These are phyloP conservation scores for Ceryle rudis DNA, from an alignment of 2,797 vertebrate genomes.

Conservation along the genomic window DNA sequence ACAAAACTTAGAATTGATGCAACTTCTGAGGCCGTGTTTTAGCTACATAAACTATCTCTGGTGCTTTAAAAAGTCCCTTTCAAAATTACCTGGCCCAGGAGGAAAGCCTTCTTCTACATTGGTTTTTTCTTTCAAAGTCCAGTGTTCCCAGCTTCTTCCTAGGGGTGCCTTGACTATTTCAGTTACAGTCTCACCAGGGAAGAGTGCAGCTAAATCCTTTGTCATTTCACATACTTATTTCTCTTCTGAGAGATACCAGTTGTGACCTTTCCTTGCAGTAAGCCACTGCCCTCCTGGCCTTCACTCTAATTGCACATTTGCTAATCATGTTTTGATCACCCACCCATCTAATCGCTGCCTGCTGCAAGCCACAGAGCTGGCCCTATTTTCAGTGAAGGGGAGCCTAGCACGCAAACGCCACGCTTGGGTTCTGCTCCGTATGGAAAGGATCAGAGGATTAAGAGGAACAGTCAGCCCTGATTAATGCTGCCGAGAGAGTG, in stretches of 20 bases:
- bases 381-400: background rate
- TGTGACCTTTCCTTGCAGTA: background rate
- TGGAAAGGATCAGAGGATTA: conserved; percentile 60
- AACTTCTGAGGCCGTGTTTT: background rate
- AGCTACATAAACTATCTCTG: background rate
- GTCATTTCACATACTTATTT: background rate
- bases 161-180: background rate
- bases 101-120: background rate
- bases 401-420: background rate
- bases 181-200: background rate
- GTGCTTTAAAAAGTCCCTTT: background rate
- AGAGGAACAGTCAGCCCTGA: conserved; percentile 29
- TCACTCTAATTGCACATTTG: conserved; percentile 34
- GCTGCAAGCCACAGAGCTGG: background rate
- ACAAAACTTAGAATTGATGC: background rate
- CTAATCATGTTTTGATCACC: conserved; percentile 39
- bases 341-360: background rate
- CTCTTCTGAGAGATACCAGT: background rate
- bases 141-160: background rate
- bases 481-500: background rate
- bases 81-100: background rate
- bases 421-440: background rate
- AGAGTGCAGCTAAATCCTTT: background rate
- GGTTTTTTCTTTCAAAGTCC: background rate
- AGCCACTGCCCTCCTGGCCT: conserved; percentile 44